phyloP scores from a whole-genome alignment of 2,113 vertebrate genomes.

The Jaculus jaculus region DNA sequence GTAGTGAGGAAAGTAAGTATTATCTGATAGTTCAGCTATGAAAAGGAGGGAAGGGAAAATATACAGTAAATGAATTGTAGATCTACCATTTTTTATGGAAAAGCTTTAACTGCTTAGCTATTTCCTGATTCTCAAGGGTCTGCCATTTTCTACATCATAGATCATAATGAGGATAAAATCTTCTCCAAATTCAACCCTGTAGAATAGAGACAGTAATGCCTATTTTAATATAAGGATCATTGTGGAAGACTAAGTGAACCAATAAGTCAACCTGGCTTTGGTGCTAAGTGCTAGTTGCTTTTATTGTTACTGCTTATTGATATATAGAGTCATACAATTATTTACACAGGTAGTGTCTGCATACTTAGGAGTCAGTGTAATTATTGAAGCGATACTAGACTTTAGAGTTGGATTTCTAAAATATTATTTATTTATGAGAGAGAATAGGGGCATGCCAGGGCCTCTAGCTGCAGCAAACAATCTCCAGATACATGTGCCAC shows the following conservation, averaged over 20 bases:
- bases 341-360: neutral
- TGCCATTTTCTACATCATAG: too few species aligned
- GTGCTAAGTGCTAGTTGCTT: neutral
- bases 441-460: too few species aligned
- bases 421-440: too few species aligned
- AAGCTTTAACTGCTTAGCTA: too few species aligned
- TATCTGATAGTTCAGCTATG: neutral
- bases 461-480: too few species aligned
- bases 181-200: too few species aligned
- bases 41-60: neutral
- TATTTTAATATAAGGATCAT: too few species aligned
- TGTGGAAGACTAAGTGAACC: neutral
- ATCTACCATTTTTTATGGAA: too few species aligned
- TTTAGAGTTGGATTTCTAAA: constrained; percentile 42
- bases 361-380: neutral
- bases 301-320: neutral
- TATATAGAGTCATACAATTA: neutral
- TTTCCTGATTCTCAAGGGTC: too few species aligned
- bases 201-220: too few species aligned
- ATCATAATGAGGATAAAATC: too few species aligned
- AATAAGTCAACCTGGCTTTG: neutral
- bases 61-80: neutral
- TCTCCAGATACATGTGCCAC: too few species aligned
- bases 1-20: neutral
- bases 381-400: constrained; percentile 26